These are phyloP conservation scores for Athetis lepigone DNA, from an alignment of 2,888 invertebrate species.

Conservation along the genomic window DNA sequence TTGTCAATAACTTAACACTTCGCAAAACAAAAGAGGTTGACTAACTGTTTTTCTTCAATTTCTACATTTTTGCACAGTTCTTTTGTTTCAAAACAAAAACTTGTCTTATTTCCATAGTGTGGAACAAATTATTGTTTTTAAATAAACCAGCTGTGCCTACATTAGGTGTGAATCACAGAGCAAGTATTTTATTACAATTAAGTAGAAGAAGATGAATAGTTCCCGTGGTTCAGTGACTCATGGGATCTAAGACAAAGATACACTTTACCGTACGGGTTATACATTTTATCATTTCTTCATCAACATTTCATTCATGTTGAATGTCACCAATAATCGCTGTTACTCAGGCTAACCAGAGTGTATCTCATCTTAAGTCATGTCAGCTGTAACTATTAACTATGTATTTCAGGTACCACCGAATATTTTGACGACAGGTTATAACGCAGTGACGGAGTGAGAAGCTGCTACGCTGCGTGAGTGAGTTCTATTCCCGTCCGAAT, in stretches of 20 bases:
- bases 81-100: constrained; percentile 19
- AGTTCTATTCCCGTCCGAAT: too few relatives aligned
- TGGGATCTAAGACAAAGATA: background rate
- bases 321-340: background rate
- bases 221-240: background rate
- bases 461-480: too few relatives aligned
- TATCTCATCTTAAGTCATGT: too few relatives aligned
- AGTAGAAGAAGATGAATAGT: background rate
- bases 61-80: background rate
- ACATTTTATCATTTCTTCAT: background rate
- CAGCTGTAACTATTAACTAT: too few relatives aligned
- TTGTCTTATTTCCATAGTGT: background rate
- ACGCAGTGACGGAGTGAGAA: too few relatives aligned
- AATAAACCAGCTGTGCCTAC: background rate
- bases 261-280: background rate
- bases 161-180: background rate
- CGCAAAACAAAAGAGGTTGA: too few relatives aligned
- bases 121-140: background rate
- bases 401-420: too few relatives aligned
- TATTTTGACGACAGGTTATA: too few relatives aligned
- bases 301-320: background rate
- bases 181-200: background rate
- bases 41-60: background rate
- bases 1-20: too few relatives aligned
- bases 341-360: too few relatives aligned